Base-by-base conservation (phyloP, 2,888 invertebrate genomes). In the Lasioglossum calceatum region DNA sequence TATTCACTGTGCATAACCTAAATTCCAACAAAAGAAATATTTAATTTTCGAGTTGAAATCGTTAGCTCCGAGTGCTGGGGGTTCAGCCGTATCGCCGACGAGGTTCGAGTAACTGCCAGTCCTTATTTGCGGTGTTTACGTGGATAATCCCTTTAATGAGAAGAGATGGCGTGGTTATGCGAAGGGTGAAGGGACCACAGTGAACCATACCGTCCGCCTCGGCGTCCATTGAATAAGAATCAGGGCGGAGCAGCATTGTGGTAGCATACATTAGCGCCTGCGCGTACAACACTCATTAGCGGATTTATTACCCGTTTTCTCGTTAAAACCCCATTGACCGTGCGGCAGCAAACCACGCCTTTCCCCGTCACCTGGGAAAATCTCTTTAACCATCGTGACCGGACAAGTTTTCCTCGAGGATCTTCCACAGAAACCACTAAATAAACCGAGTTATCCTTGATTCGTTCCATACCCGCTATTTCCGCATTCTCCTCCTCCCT, bases 181-280 rank as follows among this genome's bases (percentile, higher is more conserved):
- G 64, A 32, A 84, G 32, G 54, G 39, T 58, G 83, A 71, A 54
- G 78, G 79, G 77, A 74, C 61, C 77, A 27, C 70, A 10, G 70
- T 39, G 64, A 32, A 58, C 58, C 58, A 12, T 58, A n/a, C 44
- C 44, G 58, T 58, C 5, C 74, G 72, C 67, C 64, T 54, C 42
- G 44, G 32, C 36, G 47, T 71, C 74, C 72, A 84, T 67, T 42
- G 81, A 90, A 82, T 58, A 83, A 82, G 36, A 78, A 77, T 36
- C 78, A 81, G 82, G 93, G 93, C 92, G 92, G 92, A 85, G 92
- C 91, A 86, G 77, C 84, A 72, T 92, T 92, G 93, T 84, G 93
- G 93, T 94, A 91, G 91, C 90, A 93, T 92, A 92, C 92, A 94
- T 94, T 93, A 94, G 90, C 93, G 92, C 91, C 88, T 93, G 90